Percentiles rank a stretch among this genome's conserved stretches.
phyloP scores from a whole-genome alignment of 2,888 invertebrate genomes.

The Nebria salina region DNA sequence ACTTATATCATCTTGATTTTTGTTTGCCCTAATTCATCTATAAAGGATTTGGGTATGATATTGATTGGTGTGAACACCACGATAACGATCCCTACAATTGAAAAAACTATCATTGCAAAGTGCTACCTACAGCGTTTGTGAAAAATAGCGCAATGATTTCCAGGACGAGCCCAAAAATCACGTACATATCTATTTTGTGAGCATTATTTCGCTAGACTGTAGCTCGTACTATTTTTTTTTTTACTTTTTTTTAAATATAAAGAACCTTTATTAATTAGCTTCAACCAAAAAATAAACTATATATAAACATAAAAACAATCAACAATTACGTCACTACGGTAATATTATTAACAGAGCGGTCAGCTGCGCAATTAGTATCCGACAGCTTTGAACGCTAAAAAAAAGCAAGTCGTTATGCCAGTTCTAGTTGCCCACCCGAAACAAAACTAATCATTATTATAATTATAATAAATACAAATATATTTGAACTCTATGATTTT shows the following conservation, averaged over 20 bases:
- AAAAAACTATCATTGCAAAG: not conserved
- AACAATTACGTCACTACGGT: conserved; percentile 58
- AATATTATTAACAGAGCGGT: conserved; percentile 50
- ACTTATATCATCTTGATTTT: not conserved
- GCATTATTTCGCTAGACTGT: conserved; percentile 56
- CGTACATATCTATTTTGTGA: conserved; percentile 54
- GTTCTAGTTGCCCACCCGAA: conserved; percentile 15
- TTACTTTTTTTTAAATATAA: conserved; percentile 44
- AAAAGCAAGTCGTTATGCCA: conserved; percentile 10
- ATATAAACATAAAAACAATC: conserved; percentile 65
- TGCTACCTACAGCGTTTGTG: not conserved
- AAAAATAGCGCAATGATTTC: not conserved
- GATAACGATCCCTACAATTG: not conserved
- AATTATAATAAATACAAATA: conserved; percentile 5
- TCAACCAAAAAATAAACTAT: conserved; percentile 64
- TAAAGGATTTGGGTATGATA: not conserved
- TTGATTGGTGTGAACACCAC: not conserved
- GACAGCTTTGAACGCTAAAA: conserved; percentile 41
- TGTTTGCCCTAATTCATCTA: no score
- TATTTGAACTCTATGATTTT: conserved; percentile 7
- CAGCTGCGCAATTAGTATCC: not conserved
- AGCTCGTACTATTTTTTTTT: conserved; percentile 48
- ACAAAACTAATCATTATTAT: not conserved
- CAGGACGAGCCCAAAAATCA: conserved; percentile 18
- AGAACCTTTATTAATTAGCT: conserved; percentile 59